A percentile compares a stretch with the other conserved stretches of the same genome.
Conservation (phyloP, 2,113 vertebrate species). For the Parus major region DNA sequence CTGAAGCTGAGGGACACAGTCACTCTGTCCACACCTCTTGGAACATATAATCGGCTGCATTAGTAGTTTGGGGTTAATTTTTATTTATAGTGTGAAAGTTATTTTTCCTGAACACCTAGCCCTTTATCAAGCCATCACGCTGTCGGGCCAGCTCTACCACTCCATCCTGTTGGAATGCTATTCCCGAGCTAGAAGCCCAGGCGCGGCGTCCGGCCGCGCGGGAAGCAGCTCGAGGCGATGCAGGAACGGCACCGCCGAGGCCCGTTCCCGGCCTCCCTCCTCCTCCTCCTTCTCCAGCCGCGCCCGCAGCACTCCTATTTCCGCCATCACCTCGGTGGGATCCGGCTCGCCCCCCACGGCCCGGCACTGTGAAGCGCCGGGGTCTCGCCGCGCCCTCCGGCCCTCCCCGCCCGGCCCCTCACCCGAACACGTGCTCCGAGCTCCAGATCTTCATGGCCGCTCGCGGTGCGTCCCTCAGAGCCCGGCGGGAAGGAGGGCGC, state of each 20-base stretch:
- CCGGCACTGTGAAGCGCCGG: not conserved
- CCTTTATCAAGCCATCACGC: not conserved
- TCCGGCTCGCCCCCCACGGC: not conserved
- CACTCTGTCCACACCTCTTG: not conserved
- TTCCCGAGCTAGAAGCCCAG: not conserved
- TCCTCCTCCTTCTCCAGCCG: not conserved
- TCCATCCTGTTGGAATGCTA: not conserved
- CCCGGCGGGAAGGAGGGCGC: not conserved
- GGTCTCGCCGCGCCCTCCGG: not conserved
- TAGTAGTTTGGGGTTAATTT: fast-evolving
- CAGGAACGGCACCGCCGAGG: not conserved
- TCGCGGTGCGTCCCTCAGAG: not conserved
- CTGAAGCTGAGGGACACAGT: fast-evolving
- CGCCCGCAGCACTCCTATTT: not conserved
- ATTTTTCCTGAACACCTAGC: not conserved
- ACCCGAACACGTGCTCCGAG: constrained; percentile 80
- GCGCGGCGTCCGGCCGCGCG: too few species aligned
- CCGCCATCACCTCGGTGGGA: not conserved
- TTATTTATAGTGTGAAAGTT: not conserved
- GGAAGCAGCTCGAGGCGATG: not conserved
- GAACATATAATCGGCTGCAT: not conserved
- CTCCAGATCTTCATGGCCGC: constrained; percentile 77
- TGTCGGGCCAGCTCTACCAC: not conserved
- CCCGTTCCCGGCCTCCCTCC: not conserved
- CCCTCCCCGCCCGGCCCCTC: not conserved